phyloP scores from a whole-genome alignment of 2,113 vertebrate species.

The Xenus cinereus region DNA sequence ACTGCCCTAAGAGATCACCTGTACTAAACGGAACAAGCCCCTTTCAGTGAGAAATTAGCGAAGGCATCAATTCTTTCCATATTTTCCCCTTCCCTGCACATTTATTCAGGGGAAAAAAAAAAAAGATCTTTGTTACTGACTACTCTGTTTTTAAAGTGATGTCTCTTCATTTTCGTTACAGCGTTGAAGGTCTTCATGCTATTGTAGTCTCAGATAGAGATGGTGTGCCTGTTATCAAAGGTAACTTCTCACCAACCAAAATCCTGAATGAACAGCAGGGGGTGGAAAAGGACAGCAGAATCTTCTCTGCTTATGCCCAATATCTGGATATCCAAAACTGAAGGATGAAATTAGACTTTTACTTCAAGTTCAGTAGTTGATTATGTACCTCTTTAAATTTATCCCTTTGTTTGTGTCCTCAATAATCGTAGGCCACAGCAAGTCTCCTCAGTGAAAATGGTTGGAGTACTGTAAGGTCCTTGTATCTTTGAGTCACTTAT shows the following conservation, averaged over 20 bases:
- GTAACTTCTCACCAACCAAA: conserved; percentile 47
- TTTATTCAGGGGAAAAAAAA: not conserved
- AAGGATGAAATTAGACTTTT: not conserved
- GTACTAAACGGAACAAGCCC: too few relatives aligned
- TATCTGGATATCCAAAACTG: not conserved
- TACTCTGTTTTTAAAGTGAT: not conserved
- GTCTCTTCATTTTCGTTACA: conserved; percentile 20
- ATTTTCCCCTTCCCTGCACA: not conserved
- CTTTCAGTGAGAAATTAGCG: not conserved
- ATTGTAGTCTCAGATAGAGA: conserved; percentile 96
- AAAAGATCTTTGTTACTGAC: not conserved
- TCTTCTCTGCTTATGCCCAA: fast-evolving
- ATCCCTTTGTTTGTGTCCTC: not conserved
- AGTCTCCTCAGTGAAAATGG: fast-evolving
- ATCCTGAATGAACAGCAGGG: not conserved
- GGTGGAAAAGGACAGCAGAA: not conserved
- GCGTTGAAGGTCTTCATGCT: conserved; percentile 95
- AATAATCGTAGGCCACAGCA: not conserved
- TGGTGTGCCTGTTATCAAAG: conserved; percentile 97
- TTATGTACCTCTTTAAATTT: not conserved
- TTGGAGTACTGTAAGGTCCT: not conserved
- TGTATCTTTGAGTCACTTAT: fast-evolving
- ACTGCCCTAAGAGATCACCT: not conserved
- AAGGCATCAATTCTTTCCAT: fast-evolving
- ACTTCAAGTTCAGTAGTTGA: not conserved